Evolutionary conservation across 2,113 vertebrate genomes (phyloP).

Genomic region (Zootoca vivipara): DNA sequence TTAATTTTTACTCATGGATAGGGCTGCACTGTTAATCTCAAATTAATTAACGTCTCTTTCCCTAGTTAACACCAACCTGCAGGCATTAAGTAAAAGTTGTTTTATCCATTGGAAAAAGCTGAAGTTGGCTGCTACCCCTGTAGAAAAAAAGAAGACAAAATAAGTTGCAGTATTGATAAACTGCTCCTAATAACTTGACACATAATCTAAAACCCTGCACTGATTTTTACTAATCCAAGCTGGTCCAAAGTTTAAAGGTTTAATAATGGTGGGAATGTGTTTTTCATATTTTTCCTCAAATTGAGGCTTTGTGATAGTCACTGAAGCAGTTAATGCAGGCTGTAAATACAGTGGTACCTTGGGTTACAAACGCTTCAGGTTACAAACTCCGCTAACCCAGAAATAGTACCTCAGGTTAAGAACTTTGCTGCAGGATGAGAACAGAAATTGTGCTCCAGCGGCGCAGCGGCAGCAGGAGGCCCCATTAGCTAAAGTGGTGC

Average conservation of each 20-base stretch:
- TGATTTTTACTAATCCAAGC: conserved; percentile 12
- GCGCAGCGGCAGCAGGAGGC: no score
- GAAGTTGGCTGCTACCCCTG: conserved; percentile 90
- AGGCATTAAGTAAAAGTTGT: conserved; percentile 73
- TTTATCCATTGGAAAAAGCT: conserved; percentile 91
- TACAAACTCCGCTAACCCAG: no score
- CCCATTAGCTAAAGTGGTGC: no score
- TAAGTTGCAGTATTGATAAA: conserved; percentile 40
- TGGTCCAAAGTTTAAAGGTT: not conserved
- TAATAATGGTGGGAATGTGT: not conserved
- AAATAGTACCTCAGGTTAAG: no score
- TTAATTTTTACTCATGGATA: not conserved
- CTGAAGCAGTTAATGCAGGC: conserved; percentile 14
- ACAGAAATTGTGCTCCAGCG: no score
- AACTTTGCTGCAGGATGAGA: no score
- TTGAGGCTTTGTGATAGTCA: not conserved
- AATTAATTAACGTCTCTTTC: not conserved
- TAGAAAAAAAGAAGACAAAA: conserved; percentile 50
- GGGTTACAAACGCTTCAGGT: no score
- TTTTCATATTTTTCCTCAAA: not conserved
- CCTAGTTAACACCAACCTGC: conserved; percentile 81
- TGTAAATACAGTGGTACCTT: not conserved
- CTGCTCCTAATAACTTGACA: conserved; percentile 48
- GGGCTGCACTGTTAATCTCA: not conserved
- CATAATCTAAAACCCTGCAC: not conserved